A percentile compares a stretch with the other conserved stretches of the same genome.
Evolutionary conservation across 2,797 vertebrate genomes (phyloP).

Genomic region (Pelodytes ibericus): DNA sequence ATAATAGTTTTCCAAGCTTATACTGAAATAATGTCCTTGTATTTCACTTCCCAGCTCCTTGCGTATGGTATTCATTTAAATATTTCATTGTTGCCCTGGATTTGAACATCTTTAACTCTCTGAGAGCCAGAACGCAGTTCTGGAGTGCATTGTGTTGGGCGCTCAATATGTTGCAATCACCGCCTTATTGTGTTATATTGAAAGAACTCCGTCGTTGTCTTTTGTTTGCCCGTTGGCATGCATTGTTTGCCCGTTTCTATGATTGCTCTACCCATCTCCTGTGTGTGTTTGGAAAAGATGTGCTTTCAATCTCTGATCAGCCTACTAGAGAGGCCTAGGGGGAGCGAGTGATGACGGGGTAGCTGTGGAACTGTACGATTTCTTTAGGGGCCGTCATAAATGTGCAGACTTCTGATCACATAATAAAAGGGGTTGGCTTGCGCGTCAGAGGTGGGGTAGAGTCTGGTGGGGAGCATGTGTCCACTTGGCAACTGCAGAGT

Average conservation of each 20-base stretch:
- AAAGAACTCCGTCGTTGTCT: background rate
- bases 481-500: background rate
- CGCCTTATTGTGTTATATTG: background rate
- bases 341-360: constrained; percentile 4
- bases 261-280: background rate
- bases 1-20: too few relatives aligned
- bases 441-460: constrained; percentile 13
- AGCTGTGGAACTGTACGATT: background rate
- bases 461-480: background rate
- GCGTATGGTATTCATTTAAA: background rate
- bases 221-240: background rate
- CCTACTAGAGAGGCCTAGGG: constrained; percentile 22
- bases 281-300: constrained; percentile 20
- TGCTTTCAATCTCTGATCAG: constrained; percentile 5
- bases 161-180: background rate
- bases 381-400: constrained; percentile 13
- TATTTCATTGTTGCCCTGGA: too few relatives aligned
- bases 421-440: constrained; percentile 20
- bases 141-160: too few relatives aligned
- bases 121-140: background rate
- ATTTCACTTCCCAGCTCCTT: background rate
- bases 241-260: constrained; percentile 9
- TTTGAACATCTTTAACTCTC: background rate
- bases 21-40: too few relatives aligned
- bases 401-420: constrained; percentile 29